A percentile compares a stretch with the other conserved stretches of the same genome.
These are phyloP conservation scores for Bombus ignitus DNA, from an alignment of 1,140 invertebrate genomes.

Conservation along the genomic window DNA sequence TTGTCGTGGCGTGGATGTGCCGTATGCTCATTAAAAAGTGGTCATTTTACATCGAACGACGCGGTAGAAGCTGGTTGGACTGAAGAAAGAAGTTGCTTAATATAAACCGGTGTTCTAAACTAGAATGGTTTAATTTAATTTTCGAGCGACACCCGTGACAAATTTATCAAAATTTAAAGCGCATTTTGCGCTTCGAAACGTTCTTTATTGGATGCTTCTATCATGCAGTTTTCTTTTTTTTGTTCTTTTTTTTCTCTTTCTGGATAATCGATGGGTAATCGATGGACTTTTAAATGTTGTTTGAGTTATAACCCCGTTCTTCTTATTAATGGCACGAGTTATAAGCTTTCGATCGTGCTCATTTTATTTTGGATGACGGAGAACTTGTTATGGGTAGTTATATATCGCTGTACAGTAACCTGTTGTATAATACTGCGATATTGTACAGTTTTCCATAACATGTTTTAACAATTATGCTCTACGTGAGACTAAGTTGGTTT, in stretches of 20 bases:
- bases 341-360: too few species aligned
- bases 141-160: background rate
- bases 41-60: background rate
- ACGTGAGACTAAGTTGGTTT: too few species aligned
- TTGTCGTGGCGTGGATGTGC: constrained; percentile 8
- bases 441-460: background rate
- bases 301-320: background rate
- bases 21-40: background rate
- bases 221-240: background rate
- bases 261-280: background rate
- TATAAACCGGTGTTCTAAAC: too few species aligned
- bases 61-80: background rate
- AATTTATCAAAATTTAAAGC: background rate
- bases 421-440: background rate
- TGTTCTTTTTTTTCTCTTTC: too few species aligned
- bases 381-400: background rate
- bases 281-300: background rate
- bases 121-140: background rate
- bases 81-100: background rate
- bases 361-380: too few species aligned
- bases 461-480: too few species aligned
- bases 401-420: background rate
- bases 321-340: too few species aligned
- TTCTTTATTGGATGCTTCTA: background rate
- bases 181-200: too few species aligned